These are phyloP conservation scores for Tamias sibiricus DNA, from an alignment of 2,113 vertebrate genomes.

Conservation along the genomic window DNA sequence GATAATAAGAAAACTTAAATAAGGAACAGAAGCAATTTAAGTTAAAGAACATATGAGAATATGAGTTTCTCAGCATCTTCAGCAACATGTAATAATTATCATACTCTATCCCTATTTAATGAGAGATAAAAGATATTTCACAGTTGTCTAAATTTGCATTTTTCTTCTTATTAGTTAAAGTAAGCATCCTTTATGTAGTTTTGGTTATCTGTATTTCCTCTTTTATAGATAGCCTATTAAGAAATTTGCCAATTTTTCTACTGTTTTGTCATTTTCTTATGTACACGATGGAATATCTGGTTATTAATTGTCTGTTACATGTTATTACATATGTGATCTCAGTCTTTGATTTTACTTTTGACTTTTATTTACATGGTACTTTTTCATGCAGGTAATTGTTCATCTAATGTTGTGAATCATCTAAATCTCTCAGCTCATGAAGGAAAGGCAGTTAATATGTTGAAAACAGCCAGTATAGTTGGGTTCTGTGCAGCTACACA, in stretches of 20 bases:
- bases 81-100: neutral
- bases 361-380: neutral
- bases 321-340: neutral
- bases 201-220: neutral
- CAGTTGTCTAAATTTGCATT: constrained; percentile 5
- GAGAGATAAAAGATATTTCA: neutral
- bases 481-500: neutral
- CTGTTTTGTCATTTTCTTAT: neutral
- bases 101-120: neutral
- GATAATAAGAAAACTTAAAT: neutral
- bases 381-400: neutral
- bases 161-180: constrained; percentile 10
- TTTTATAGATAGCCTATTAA: neutral
- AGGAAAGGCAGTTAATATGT: neutral
- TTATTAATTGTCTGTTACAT: neutral
- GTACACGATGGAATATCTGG: neutral
- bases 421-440: neutral
- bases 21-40: neutral
- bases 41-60: neutral
- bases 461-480: neutral
- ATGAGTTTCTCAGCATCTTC: neutral
- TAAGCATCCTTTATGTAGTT: neutral
- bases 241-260: neutral
- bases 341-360: neutral
- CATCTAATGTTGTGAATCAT: neutral